Evolutionary conservation across 2,113 vertebrate genomes (phyloP).

Genomic region (Lepidothrix coronata): DNA sequence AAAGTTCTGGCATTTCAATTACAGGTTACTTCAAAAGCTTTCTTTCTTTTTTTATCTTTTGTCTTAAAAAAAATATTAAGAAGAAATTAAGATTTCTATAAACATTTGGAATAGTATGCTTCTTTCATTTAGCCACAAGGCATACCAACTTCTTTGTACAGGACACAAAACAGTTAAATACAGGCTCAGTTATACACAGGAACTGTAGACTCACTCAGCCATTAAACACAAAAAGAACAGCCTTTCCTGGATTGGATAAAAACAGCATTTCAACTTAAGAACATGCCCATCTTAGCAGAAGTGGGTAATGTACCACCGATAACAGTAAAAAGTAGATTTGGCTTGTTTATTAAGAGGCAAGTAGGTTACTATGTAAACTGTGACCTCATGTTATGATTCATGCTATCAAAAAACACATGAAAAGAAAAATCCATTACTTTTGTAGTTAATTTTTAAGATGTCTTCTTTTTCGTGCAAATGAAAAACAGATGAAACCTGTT

Average conservation of each 20-base stretch:
- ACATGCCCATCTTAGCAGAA: neutral
- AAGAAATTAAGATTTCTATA: neutral
- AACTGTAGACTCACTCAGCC: neutral
- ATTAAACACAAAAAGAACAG: neutral
- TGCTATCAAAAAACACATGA: neutral
- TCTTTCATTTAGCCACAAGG: neutral
- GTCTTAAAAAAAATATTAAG: neutral
- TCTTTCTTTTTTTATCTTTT: neutral
- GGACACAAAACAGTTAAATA: neutral
- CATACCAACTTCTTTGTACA: neutral
- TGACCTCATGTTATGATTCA: neutral
- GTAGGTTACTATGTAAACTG: neutral
- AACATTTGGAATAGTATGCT: neutral
- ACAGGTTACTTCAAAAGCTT: neutral
- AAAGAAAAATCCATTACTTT: neutral
- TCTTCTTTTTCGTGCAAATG: neutral
- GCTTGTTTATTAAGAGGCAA: neutral
- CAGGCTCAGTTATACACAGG: neutral
- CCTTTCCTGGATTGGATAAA: neutral
- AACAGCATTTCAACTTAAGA: neutral
- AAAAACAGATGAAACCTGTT: neutral
- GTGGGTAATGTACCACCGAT: neutral
- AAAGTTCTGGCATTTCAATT: neutral
- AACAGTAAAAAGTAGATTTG: neutral
- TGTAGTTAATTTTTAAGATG: neutral